Evolutionary conservation across 2,888 invertebrate genomes (phyloP).

Genomic region (Eupithecia vulgata): DNA sequence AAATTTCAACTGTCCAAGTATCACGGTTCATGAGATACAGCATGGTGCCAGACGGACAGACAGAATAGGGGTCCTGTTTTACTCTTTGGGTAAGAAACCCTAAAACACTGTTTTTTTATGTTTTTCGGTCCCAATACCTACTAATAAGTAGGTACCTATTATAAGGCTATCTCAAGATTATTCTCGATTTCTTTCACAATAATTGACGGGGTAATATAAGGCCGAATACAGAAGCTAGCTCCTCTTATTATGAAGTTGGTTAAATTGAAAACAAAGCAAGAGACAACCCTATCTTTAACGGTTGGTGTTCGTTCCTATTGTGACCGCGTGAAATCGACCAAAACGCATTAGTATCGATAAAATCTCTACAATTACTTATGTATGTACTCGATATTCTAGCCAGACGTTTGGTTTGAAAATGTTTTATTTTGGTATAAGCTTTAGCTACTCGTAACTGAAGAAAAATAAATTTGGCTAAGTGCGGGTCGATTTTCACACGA

Average conservation of each 20-base stretch:
- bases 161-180: no score
- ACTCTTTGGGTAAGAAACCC: no score
- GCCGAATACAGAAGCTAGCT: not conserved
- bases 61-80: no score
- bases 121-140: no score
- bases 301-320: conserved; percentile 46
- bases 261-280: not conserved
- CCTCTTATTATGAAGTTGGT: not conserved
- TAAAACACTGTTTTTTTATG: no score
- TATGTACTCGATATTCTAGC: conserved; percentile 16
- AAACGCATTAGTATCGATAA: conserved; percentile 60
- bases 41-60: no score
- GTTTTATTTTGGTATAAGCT: not conserved
- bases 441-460: not conserved
- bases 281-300: conserved; percentile 39
- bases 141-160: no score
- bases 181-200: no score
- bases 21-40: no score
- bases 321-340: conserved; percentile 59
- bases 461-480: not conserved
- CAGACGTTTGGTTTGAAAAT: not conserved
- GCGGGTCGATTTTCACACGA: no score
- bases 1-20: no score
- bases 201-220: no score
- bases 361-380: conserved; percentile 30